phyloP scores from a whole-genome alignment of 2,113 vertebrate genomes.

The Progne subis region DNA sequence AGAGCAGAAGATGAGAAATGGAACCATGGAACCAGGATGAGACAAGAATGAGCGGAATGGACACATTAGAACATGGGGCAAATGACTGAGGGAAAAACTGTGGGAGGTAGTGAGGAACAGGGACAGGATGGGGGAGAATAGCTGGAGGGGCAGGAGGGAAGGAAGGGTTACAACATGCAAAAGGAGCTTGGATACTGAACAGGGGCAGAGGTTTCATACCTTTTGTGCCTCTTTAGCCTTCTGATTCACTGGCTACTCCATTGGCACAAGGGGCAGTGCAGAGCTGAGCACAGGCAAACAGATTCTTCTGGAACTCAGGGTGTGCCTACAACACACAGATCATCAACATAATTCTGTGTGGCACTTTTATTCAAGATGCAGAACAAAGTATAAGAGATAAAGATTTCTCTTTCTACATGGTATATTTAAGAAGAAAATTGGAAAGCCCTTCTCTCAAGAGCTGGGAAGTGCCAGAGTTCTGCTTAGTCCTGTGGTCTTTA shows the following conservation, averaged over 20 bases:
- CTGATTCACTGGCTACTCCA: neutral
- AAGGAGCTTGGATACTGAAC: neutral
- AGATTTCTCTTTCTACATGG: neutral
- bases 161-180: neutral
- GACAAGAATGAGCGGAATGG: neutral
- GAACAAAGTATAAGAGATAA: neutral
- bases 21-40: neutral
- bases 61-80: neutral
- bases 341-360: neutral
- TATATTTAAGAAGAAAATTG: neutral
- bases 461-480: neutral
- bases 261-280: neutral
- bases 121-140: neutral
- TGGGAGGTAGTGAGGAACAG: neutral
- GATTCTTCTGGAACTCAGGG: neutral
- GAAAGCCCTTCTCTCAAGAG: neutral
- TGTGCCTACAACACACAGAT: neutral
- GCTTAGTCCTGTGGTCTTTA: neutral
- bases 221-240: neutral
- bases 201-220: neutral
- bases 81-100: neutral
- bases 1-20: neutral
- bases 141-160: neutral
- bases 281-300: neutral
- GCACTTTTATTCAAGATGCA: neutral